Conservation (phyloP, 2,113 vertebrate species). For the Sapajus apella region DNA sequence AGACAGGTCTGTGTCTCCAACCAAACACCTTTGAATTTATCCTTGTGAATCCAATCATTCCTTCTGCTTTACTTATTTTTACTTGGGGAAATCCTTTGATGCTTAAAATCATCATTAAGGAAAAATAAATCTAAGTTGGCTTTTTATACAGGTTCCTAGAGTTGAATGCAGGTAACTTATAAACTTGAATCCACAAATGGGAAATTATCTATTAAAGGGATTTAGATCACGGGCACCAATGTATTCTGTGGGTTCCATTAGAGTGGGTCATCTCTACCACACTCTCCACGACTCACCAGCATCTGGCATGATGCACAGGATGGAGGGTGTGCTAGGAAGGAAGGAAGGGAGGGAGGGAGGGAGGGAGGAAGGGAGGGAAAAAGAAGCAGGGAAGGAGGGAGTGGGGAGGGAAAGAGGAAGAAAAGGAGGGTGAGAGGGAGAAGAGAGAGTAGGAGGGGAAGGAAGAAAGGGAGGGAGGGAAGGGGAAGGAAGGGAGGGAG, state of each 20-base stretch:
- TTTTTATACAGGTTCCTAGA: not conserved
- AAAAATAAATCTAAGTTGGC: not conserved
- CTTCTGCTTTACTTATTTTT: not conserved
- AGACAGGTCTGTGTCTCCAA: not conserved
- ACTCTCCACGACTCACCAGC: not conserved
- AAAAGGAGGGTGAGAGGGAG: too few relatives aligned
- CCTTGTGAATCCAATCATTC: not conserved
- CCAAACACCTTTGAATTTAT: rapidly evolving
- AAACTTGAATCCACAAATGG: not conserved
- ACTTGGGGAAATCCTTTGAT: not conserved
- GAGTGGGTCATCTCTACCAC: not conserved
- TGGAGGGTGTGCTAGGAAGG: rapidly evolving
- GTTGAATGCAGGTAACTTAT: not conserved
- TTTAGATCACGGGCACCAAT: rapidly evolving
- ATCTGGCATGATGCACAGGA: not conserved
- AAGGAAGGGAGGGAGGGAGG: too few relatives aligned
- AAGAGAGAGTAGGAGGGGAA: too few relatives aligned
- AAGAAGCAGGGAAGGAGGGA: too few relatives aligned
- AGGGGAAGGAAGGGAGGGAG: rapidly evolving
- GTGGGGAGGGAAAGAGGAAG: too few relatives aligned
- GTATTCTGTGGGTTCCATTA: not conserved
- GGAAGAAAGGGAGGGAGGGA: too few relatives aligned
- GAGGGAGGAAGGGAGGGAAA: too few relatives aligned
- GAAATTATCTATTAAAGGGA: not conserved
- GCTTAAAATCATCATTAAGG: not conserved